Percentiles rank a stretch among this genome's conserved stretches.
These are phyloP conservation scores for Bombyx huttoni DNA, from an alignment of 2,888 invertebrate genomes.

Conservation along the genomic window DNA sequence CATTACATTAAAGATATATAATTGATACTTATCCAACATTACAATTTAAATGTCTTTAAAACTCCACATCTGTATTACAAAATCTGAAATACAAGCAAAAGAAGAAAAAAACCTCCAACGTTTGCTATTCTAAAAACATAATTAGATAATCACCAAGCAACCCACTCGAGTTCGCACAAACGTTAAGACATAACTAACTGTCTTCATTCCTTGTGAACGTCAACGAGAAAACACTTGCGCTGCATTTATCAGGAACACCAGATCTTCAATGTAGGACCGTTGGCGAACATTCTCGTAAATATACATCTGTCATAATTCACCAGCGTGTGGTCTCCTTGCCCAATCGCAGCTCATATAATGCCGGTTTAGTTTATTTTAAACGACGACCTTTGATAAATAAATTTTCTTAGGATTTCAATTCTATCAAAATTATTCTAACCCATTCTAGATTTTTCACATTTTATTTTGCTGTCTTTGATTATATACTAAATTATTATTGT, in stretches of 20 bases:
- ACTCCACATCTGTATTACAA: background rate
- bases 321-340: constrained; percentile 24
- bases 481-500: no score
- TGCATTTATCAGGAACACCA: constrained; percentile 51
- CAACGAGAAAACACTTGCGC: constrained; percentile 35
- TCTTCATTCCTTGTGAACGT: background rate
- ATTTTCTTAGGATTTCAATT: background rate
- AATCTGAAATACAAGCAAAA: no score
- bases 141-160: no score
- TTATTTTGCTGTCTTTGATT: no score
- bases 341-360: constrained; percentile 11
- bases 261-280: constrained; percentile 40
- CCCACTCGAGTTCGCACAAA: no score
- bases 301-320: constrained; percentile 49
- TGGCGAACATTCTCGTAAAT: constrained; percentile 42
- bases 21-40: no score
- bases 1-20: background rate
- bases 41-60: background rate
- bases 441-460: background rate
- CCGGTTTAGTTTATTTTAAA: constrained; percentile 13
- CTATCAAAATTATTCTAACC: background rate
- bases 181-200: no score
- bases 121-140: no score
- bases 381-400: constrained; percentile 15
- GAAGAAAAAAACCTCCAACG: no score